Percentiles rank a stretch among this genome's conserved stretches.
These are phyloP conservation scores for Drosophila miranda DNA, from an alignment of 1,140 invertebrate genomes.

Conservation along the genomic window DNA sequence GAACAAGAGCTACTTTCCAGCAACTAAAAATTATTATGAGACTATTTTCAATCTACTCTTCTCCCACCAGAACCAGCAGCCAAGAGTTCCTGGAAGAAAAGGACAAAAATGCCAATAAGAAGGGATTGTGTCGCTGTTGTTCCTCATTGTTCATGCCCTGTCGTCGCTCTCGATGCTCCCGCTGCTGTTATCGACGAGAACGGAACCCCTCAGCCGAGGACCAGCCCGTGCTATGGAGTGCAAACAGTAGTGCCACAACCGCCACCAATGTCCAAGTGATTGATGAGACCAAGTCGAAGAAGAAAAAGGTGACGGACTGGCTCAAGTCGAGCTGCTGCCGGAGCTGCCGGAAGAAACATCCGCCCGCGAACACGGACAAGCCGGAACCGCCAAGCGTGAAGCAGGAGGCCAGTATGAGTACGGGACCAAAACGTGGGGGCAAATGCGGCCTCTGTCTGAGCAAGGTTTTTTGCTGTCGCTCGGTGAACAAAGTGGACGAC, in stretches of 20 bases:
- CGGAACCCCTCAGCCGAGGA: conserved; percentile 52
- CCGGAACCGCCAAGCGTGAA: conserved; percentile 30
- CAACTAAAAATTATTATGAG: no score
- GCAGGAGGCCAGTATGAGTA: conserved; percentile 45
- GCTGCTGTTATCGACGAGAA: conserved; percentile 59
- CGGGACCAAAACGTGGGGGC: conserved; percentile 46
- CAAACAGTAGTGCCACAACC: conserved; percentile 70
- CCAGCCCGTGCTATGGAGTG: conserved; percentile 70
- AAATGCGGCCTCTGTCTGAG: conserved; percentile 73
- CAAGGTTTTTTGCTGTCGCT: conserved; percentile 79
- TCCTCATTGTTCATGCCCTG: conserved; percentile 76
- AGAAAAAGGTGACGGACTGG: conserved; percentile 71
- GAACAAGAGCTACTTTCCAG: no score
- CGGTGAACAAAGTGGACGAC: conserved; percentile 75
- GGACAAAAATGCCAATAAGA: conserved; percentile 52
- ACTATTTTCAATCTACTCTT: background rate
- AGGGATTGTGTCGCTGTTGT: conserved; percentile 71
- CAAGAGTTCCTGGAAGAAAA: conserved; percentile 73
- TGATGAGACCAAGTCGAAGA: conserved; percentile 60
- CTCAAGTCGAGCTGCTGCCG: conserved; percentile 67
- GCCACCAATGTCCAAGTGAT: conserved; percentile 68
- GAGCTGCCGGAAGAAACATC: conserved; percentile 56
- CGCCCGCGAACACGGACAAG: background rate
- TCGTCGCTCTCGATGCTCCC: conserved; percentile 71
- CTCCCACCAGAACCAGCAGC: conserved; percentile 56